Evolutionary conservation across 2,888 invertebrate species (phyloP).

Genomic region (Troides oblongomaculatus): DNA sequence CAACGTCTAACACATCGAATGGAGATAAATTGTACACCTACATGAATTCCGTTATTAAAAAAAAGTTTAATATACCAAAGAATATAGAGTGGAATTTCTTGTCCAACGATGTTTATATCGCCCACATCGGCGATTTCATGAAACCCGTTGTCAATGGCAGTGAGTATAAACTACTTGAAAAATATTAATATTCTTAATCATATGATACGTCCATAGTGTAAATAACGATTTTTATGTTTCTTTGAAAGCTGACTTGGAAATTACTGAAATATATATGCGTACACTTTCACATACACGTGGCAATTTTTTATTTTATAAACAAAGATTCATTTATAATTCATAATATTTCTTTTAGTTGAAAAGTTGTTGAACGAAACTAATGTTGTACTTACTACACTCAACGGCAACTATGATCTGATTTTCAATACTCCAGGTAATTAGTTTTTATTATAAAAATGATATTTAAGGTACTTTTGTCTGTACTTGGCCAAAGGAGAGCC

Average conservation of each 20-base stretch:
- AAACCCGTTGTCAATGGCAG: not conserved
- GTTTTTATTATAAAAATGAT: too few species aligned
- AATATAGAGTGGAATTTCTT: not conserved
- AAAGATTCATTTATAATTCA: not conserved
- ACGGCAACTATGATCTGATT: slow-evolving; percentile 91
- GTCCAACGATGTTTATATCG: not conserved
- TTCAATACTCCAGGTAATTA: slow-evolving; percentile 87
- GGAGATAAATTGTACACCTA: not conserved
- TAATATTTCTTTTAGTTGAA: slow-evolving; percentile 78
- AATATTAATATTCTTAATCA: too few species aligned
- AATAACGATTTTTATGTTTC: too few species aligned
- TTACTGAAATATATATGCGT: too few species aligned
- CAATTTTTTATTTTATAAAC: too few species aligned
- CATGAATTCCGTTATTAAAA: not conserved
- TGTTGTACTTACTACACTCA: slow-evolving; percentile 85
- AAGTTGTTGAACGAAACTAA: slow-evolving; percentile 83
- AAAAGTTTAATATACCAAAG: not conserved
- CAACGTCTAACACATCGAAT: too few species aligned
- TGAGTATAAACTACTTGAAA: not conserved
- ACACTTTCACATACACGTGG: too few species aligned
- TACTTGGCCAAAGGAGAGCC: too few species aligned
- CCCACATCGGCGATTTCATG: not conserved
- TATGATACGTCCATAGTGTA: too few species aligned
- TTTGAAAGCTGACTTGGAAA: too few species aligned
- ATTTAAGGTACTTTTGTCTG: too few species aligned